Percentiles rank a stretch among this genome's conserved stretches.
These are phyloP conservation scores for Muntiacus muntjak DNA, from an alignment of 2,113 vertebrate species.

Conservation along the genomic window DNA sequence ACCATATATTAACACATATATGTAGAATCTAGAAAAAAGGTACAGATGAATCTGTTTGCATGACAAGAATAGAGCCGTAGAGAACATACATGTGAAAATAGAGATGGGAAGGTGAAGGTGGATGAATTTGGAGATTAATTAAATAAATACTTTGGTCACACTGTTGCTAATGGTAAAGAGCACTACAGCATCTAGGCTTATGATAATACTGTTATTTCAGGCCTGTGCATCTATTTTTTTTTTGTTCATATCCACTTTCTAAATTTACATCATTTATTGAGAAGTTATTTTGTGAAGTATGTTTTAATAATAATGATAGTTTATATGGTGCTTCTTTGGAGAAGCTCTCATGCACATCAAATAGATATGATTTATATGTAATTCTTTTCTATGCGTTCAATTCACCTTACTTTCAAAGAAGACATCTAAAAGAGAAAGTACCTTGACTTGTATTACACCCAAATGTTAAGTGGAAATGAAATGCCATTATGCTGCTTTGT, in stretches of 20 bases:
- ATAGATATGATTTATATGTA: neutral
- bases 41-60: neutral
- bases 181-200: neutral
- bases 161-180: neutral
- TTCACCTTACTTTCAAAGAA: neutral
- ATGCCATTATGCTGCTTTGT: neutral
- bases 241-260: neutral
- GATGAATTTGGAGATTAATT: neutral
- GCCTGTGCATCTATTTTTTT: neutral
- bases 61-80: neutral
- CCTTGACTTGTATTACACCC: neutral
- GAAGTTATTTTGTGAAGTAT: neutral
- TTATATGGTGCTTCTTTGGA: neutral
- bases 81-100: neutral
- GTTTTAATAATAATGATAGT: neutral
- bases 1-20: neutral
- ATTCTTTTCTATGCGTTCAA: neutral
- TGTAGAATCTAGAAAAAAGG: neutral
- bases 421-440: neutral
- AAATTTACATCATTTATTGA: neutral
- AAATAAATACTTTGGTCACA: neutral
- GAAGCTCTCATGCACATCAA: neutral
- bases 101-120: neutral
- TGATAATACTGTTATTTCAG: neutral
- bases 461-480: constrained; percentile 35